Evolutionary conservation across 2,797 vertebrate genomes (phyloP), one percentile per base, ranked within the genome.

Genomic region (Eulemur rubriventer): DNA sequence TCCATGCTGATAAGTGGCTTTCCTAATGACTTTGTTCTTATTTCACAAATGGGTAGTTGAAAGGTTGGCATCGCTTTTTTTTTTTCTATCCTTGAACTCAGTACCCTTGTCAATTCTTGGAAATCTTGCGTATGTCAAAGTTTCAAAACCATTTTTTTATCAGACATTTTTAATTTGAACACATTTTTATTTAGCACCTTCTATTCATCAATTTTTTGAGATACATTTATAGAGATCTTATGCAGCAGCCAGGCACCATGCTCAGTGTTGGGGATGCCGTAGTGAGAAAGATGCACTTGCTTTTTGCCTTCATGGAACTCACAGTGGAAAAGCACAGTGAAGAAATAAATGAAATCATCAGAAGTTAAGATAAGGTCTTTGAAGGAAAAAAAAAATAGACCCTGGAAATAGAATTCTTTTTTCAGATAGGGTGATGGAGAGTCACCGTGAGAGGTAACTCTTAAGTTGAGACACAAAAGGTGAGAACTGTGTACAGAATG

Each of bases 21-120:
- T 50, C 55, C 73, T 72, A 46, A 30, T 57, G 48, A 79, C 72
- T 81, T 90, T 78, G 30, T 83, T 89, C 72, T 92, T 30, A 30
- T 65, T 70, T 92, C n/a, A 88, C 41, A 88, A 69, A 61, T 1
- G 1, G 0, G 50, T 80, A 46, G 16, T 48, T 89, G 35, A 92
- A 85, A 80, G 4, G 75, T 85, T 55, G 7, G 33, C 24, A 41
- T 46, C 61, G 46, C 28, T 70, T 13, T 41, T 63, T 13, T 41
- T 63, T 35, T 4, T 41, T 57, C 55, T 63, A 63, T 93, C 26
- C 63, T 87, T 17, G 69, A 67, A 6, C 2, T 90, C 33, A 61
- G 9, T 30, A 35, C 13, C 1, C 4, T 82, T 91, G 24, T 46
- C 28, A 46, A 26, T 61, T 88, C n/a, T 88, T 87, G 8, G 59